Base-by-base conservation (phyloP, 2,888 invertebrate species). In the Microchrysa polita region DNA sequence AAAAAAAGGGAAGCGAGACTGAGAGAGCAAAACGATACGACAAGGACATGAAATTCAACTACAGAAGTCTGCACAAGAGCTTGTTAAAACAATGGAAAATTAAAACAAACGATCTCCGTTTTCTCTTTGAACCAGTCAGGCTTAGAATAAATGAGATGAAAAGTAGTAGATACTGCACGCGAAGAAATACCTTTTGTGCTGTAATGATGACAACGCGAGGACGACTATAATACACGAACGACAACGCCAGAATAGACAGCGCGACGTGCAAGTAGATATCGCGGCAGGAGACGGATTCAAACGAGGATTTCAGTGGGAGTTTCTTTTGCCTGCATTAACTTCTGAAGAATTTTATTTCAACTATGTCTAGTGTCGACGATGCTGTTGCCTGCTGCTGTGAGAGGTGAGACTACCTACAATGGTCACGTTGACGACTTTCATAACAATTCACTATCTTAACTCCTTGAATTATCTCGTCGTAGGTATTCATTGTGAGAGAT, bases 61-160 rank as follows among this genome's bases (percentile, higher is more conserved):
- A 34, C 34, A 60, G 34, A 60, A 27, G 23, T 23, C 18, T 18
- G 60, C 18, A 14, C n/a, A n/a, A 14, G 60, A 18, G 10, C 60
- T 60, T 60, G 60, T 14, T 60, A 27, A 60, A 60, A 60, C 60
- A 60, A 60, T 27, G 18, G 60, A 60, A 23, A 57, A 27, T 27
- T 60, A 60, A 27, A 60, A 60, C 34, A 27, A 60, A 60, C 60
- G n/a, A 60, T 55, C 55, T 55, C 48, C 14, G 22, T 55, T 55
- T 55, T 55, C 22, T 20, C 18, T 55, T 55, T 20, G 20, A 16
- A 55, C n/a, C n/a, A 55, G 55, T 55, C 18, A n/a, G 22, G 22
- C 10, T 20, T 55, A 55, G 55, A 20, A 55, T 55, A 55, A 55
- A 55, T 55, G 22, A 55, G 22, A 20, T 55, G 55, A 1, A 55